Evolutionary conservation across 2,888 invertebrate species (phyloP), one percentile per base, ranked within the genome.

Genomic region (Euphydryas editha): DNA sequence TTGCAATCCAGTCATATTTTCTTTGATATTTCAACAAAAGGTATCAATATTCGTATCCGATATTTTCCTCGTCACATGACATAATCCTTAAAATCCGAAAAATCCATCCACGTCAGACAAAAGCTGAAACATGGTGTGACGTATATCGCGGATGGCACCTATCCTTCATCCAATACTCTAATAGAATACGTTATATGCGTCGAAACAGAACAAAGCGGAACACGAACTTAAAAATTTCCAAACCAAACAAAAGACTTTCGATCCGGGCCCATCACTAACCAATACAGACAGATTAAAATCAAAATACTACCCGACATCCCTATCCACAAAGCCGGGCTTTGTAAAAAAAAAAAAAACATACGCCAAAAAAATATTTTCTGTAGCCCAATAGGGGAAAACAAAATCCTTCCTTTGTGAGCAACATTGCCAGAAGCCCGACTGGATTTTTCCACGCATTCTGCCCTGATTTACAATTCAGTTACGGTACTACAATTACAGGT

Each of bases 271-370:
- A 47, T 47, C 20, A 47, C 47, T 47, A 47, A 47, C 47, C 18
- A 20, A 13, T 47, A 13, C 47, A 47, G 47, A 47, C 47, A 47
- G 20, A 47, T 47, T 47, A 47, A 47, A 47, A 47, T 47, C 21
- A 59, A 58, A 61, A 51, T 44, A 57, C 13, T n/a, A 49, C 13
- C 58, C 67, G 73, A 67, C 80, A 80, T 64, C 79, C 79, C 75
- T 83, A 74, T 75, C 71, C 73, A 74, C 78, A 75, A 83, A 78
- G 72, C 67, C 58, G 60, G 54, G 69, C 78, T 73, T 76, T 78
- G 81, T 79, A 76, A 65, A 68, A 71, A 72, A 63, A 72, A 69
- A 70, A 66, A 30, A 37, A 54, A 44, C 44, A 49, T n/a, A n/a
- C n/a, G n/a, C 44, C 64, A 51, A 59, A 65, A 59, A 65, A 65